Evolutionary conservation across 2,797 vertebrate species (phyloP), one percentile per base, ranked within the genome.

Genomic region (Lutra lutra): DNA sequence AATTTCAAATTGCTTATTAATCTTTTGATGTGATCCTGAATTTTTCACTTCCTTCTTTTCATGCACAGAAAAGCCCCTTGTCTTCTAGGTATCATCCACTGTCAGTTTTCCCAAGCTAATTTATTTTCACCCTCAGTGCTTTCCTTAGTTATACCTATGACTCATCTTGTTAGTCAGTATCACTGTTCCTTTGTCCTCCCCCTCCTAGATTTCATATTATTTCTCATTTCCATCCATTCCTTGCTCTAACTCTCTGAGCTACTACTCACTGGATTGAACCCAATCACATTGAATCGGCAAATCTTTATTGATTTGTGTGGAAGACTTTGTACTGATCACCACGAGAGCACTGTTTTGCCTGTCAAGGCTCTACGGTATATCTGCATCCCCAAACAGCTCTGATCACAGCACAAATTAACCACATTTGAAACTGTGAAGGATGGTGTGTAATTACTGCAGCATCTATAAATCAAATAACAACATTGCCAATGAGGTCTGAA

Each of bases 111-210:
- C 54, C 54, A 54, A 85, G 70, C 86, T 96, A 68, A 87, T 95
- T 96, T 86, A 80, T 95, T 94, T 97, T 88, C 51, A 84, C 83
- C 46, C 29, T 95, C 51, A 20, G 64, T 70, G 83, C 78, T 92
- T 89, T 94, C 80, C 93, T 97, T 96, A 66, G 78, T 87, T 89
- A 95, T n/a, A 86, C 51, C 77, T 73, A 18, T 94, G 90, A 97
- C 51, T 95, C 95, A 95, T 54, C 78, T 58, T 40, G 21, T 94
- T 82, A 80, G 78, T 92, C 93, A 68, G 35, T 15, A 32, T 93
- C 35, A 83, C 68, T 60, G 17, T 54, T 95, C 60, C 46, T 95
- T 79, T 94, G 88, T 92, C 43, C 43, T 66, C 62, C n/a, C 11
- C 21, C 43, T 89, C 78, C 29, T 86, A 58, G 38, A 48, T 64